Evolutionary conservation across 2,113 vertebrate genomes (phyloP), one percentile per base, ranked within the genome.

Genomic region (Rhinoptilus africanus): DNA sequence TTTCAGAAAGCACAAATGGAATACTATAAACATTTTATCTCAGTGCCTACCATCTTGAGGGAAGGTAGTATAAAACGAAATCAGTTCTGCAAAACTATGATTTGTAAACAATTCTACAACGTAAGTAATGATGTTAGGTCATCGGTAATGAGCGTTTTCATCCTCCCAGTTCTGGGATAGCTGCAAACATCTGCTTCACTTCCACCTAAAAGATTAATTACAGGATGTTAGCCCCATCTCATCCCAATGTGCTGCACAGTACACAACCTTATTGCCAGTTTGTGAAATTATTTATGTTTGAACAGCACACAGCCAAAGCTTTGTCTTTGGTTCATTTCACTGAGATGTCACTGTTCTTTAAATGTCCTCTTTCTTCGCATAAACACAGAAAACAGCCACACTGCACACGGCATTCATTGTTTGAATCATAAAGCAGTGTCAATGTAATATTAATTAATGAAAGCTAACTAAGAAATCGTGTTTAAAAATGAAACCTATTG

Each of bases 241-340:
- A 93, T 67, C 89, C 88, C 86, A 80, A 59, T 8, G 57, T 17
- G 60, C 90, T 77, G 94, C 89, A 96, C 2, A 56, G 92, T 94
- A 88, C 84, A 92, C 93, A 93, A 81, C 92, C 92, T 96, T 97
- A 97, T 93, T 96, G 97, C 96, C 97, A 68, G 92, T 95, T 91
- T 94, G 57, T 92, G 89, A 84, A 74, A 83, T 86, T 92, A 89
- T 93, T 74, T 94, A 18, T 85, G 80, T 93, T 92, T 74, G 92
- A 96, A 96, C 96, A 94, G 97, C 98, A 96, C 88, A 97, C 94
- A 97, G 97, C 98, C 97, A 98, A 97, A 97, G 98, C 98, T 97
- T 98, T 92, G 85, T 99, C 99, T 99, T 99, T 99, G 99, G 99
- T 99, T 98, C 98, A 98, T 97, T 93, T 96, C 97, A 97, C 89